Base-by-base conservation (phyloP, 2,113 vertebrate species). In the Electrona antarctica region DNA sequence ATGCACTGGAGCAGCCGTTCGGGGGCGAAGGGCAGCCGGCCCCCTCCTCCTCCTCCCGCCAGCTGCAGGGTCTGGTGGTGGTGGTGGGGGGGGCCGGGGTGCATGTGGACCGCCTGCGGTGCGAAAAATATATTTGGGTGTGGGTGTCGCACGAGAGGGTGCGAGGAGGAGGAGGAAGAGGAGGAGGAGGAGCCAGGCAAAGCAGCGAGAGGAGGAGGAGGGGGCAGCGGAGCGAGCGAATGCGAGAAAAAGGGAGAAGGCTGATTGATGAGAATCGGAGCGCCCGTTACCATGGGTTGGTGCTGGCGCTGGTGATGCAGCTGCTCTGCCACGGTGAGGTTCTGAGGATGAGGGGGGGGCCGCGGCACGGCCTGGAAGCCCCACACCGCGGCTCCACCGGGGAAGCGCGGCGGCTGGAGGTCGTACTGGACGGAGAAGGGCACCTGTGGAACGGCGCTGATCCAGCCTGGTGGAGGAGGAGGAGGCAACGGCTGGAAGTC, bases 1-100 rank as follows among this genome's bases (percentile, higher is more conserved):
- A 93, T 92, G 88, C 93, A 94, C 69, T 89, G 92, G 51, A 92
- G 89, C 46, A 90, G 88, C 57, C 90, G 88, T 63, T 94, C 91
- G 1, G 89, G 78, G 72, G 84, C 55, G 59, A 93, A 93, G 67
- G 92, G 87, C 83, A 92, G 82, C 80, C 90, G 86, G 74, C 85
- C 46, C 54, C 85, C 84, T 6, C 89, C 81, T 80, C 89, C 85
- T 71, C 86, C 46, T 54, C 85, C 84, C 7, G 89, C 81, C 83
- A 91, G 80, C 74, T 90, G 21, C 82, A 90, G 69, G n/a, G 88
- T 74, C 85, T 91, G 92, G 33, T 41, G 33, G 33, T 41, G 33
- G 33, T 47, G 91, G 49, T 28, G 91, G 55, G 64, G 83, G 85
- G 10, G 89, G 78, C 68, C 90, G 83, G 66, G 91, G 7, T 78